A percentile compares a stretch with the other conserved stretches of the same genome.
phyloP scores from a whole-genome alignment of 2,113 vertebrate species.

The Himantopus leucocephalus region DNA sequence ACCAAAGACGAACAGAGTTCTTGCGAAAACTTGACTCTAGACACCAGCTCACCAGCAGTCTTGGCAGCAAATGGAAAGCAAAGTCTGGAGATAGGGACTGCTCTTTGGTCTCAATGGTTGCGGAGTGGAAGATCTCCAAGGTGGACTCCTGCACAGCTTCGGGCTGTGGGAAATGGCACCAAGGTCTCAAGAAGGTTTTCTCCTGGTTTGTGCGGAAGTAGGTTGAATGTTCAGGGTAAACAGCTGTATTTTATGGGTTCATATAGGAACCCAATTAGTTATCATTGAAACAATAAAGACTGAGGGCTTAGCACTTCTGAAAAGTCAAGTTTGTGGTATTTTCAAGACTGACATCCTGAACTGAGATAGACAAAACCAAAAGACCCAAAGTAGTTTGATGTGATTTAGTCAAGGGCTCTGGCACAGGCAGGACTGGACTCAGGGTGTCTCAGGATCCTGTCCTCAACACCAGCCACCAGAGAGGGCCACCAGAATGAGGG shows the following conservation, averaged over 20 bases:
- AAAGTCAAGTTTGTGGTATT: neutral
- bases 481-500: neutral
- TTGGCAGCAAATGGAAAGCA: neutral
- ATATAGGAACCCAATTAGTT: neutral
- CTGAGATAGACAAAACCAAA: neutral
- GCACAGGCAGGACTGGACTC: neutral
- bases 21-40: neutral
- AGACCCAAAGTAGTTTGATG: neutral
- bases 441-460: neutral
- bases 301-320: neutral
- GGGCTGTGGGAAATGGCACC: neutral
- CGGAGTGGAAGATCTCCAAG: neutral
- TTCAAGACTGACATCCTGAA: neutral
- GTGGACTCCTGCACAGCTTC: neutral
- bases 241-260: neutral
- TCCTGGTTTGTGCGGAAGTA: neutral
- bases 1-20: neutral
- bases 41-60: neutral
- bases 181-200: neutral
- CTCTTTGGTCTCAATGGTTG: neutral
- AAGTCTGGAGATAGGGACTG: neutral
- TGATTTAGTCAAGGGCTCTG: neutral
- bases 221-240: neutral
- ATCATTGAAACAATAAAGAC: neutral
- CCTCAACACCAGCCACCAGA: rapidly evolving